These are phyloP conservation scores for Apus apus DNA, from an alignment of 2,113 vertebrate genomes.

Conservation along the genomic window DNA sequence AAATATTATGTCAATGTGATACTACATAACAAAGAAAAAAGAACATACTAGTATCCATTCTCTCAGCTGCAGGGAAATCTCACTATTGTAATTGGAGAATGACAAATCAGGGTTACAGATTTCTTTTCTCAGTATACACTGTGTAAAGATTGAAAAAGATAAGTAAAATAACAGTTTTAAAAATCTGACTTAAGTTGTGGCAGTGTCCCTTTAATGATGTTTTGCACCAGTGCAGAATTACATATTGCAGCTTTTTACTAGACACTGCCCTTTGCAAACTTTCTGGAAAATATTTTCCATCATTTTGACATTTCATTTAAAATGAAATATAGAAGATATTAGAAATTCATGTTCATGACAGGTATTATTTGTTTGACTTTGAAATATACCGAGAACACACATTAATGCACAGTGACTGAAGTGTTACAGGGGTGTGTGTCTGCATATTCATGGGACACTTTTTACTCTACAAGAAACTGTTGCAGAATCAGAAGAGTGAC, in stretches of 20 bases:
- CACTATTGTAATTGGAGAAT: background rate
- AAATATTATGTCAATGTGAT: constrained; percentile 13
- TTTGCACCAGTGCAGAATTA: constrained; percentile 28
- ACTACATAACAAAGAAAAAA: background rate
- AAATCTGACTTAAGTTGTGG: background rate
- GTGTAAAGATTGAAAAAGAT: constrained; percentile 35
- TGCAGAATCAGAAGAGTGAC: constrained; percentile 74
- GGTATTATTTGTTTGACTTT: constrained; percentile 85
- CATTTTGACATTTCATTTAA: constrained; percentile 86
- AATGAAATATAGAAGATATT: constrained; percentile 83
- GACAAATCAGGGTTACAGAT: constrained; percentile 45
- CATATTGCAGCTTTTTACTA: constrained; percentile 22
- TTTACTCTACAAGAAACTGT: constrained; percentile 54
- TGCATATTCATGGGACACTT: constrained; percentile 87
- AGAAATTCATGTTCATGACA: constrained; percentile 82
- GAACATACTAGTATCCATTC: constrained; percentile 22
- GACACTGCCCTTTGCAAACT: constrained; percentile 76
- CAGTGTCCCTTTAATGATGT: constrained; percentile 30
- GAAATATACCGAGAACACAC: constrained; percentile 82
- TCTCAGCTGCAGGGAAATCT: background rate
- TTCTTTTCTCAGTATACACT: constrained; percentile 50
- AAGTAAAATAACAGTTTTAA: constrained; percentile 51
- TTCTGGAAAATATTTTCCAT: constrained; percentile 81
- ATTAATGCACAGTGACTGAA: constrained; percentile 78
- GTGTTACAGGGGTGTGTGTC: constrained; percentile 70